Percentiles rank a stretch among this genome's conserved stretches.
Evolutionary conservation across 2,113 vertebrate genomes (phyloP).

Genomic region (Sitta europaea): DNA sequence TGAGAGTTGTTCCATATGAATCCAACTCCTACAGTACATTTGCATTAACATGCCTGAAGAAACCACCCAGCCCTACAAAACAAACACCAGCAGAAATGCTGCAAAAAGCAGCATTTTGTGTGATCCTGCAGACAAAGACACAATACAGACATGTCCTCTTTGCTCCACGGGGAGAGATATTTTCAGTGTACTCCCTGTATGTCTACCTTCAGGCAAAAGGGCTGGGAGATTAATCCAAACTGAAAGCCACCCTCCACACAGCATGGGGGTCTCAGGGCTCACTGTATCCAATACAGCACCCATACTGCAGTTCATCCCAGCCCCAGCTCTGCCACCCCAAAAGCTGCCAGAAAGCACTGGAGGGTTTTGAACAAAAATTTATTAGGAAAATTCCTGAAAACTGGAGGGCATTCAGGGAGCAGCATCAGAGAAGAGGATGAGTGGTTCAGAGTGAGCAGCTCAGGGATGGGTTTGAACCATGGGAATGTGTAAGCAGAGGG

Average conservation of each 20-base stretch:
- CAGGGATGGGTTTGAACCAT: background rate
- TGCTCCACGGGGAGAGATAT: fast-evolving
- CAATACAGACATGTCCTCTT: background rate
- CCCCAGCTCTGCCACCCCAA: background rate
- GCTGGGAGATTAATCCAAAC: background rate
- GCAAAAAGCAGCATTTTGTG: background rate
- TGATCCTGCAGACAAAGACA: background rate
- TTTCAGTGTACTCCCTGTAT: background rate
- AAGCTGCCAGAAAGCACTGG: background rate
- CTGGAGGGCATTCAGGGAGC: background rate
- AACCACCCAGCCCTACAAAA: background rate
- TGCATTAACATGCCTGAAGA: background rate
- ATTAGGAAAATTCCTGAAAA: background rate
- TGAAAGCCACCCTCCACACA: background rate
- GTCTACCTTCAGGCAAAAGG: background rate
- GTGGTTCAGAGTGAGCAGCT: background rate
- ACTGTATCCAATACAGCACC: background rate
- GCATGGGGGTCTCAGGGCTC: fast-evolving
- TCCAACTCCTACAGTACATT: background rate
- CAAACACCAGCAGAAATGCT: background rate
- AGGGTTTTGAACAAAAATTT: background rate
- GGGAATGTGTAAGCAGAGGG: background rate
- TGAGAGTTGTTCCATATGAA: background rate
- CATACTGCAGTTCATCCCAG: background rate
- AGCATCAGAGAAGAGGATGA: background rate